phyloP scores from a whole-genome alignment of 1,140 invertebrate species.

The Marisa cornuarietis region DNA sequence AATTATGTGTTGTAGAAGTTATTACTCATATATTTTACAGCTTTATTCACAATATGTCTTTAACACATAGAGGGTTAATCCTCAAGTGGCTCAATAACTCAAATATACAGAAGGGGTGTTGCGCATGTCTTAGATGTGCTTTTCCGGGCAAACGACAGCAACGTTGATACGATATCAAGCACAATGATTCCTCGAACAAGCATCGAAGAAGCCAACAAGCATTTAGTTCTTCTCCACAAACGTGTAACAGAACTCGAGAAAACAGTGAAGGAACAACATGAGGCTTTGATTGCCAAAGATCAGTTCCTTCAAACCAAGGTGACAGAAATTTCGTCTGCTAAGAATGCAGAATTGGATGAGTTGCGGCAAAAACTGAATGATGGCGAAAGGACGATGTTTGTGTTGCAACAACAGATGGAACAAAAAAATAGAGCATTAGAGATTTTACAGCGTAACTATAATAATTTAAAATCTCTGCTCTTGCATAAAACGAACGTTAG shows the following conservation, averaged over 20 bases:
- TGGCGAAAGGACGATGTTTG: conserved; percentile 34
- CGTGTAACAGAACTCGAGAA: conserved; percentile 47
- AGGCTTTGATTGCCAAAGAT: conserved; percentile 41
- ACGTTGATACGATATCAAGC: neutral
- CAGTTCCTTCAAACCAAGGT: conserved; percentile 36
- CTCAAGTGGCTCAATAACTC: neutral
- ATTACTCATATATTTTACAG: neutral
- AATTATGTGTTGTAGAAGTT: neutral
- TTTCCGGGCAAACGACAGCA: neutral
- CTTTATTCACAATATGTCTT: neutral
- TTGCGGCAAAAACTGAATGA: conserved; percentile 31
- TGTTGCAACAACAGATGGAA: conserved; percentile 36
- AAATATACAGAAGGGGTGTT: neutral
- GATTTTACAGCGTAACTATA: conserved; percentile 29
- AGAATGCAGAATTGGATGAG: conserved; percentile 29
- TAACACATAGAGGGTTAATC: neutral
- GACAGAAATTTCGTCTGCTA: conserved; percentile 27
- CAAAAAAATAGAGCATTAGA: conserved; percentile 35
- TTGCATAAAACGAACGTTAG: conserved; percentile 30
- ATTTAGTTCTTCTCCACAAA: conserved; percentile 48
- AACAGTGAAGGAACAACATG: conserved; percentile 46
- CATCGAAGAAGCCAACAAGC: conserved; percentile 58
- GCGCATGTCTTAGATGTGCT: neutral
- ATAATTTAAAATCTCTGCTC: conserved; percentile 23
- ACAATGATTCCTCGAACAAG: conserved; percentile 48